Base-by-base conservation (phyloP, 2,113 vertebrate genomes). In the Osmerus mordax region DNA sequence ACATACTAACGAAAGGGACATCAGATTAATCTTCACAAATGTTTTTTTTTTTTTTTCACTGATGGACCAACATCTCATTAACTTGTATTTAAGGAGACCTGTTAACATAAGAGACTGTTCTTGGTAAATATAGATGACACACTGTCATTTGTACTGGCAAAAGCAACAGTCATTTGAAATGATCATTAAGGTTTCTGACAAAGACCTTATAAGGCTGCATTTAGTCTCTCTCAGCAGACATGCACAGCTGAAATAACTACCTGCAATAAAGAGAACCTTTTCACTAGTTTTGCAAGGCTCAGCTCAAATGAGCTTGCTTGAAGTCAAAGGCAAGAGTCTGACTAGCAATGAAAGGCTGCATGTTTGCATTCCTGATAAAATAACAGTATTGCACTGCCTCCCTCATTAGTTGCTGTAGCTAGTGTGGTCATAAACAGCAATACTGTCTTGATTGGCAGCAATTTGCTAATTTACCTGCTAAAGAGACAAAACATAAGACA, bases 241-340 rank as follows among this genome's bases (percentile, higher is more conserved):
- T 89, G 87, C 83, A 87, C 79, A 87, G 83, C 85, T 81, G 77
- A 89, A 87, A 86, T 78, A 75, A 87, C 81, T 82, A 83, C 84
- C 86, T 41, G 81, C 89, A 87, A 85, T 83, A 82, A 87, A 85
- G 88, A 86, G 83, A 80, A 85, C 87, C 83, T 90, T 78, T 65
- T 75, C 73, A 62, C 66, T 80, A 75, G 79, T 80, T 85, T 70
- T 82, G 83, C 83, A 80, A 67, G 80, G 74, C 81, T 88, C 86
- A 86, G 87, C 87, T 86, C 67, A 86, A 87, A 85, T 65, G 81
- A 47, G 41, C 76, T 58, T 70, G 79, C 83, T 78, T 86, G 75
- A 79, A 87, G 81, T 78, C 29, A n/a, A 78, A 77, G 74, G 76
- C 75, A 79, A 79, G 74, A 79, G 79, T 71, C 76, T 75, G 81